Percentiles rank a stretch among this genome's conserved stretches.
Conservation (phyloP, 2,113 vertebrate species). For the Dermatemys mawii region DNA sequence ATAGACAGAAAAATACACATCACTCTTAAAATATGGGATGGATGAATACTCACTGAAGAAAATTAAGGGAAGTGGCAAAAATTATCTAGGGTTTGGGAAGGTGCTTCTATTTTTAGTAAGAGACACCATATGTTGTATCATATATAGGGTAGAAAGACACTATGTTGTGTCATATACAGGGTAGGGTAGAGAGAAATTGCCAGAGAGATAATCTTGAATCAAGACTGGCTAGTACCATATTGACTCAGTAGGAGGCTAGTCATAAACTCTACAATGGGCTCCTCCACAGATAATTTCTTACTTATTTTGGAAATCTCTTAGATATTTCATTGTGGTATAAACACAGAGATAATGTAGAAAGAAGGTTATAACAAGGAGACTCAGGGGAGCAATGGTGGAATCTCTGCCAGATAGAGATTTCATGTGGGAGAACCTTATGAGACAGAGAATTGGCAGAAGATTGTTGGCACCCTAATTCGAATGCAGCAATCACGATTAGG, state of each 20-base stretch:
- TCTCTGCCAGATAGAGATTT: neutral
- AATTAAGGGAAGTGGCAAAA: neutral
- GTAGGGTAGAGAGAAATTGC: neutral
- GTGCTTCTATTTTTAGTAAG: neutral
- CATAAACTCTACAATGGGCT: neutral
- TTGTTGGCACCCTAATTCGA: fast-evolving
- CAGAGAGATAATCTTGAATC: neutral
- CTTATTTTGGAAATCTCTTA: neutral
- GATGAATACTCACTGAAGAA: neutral
- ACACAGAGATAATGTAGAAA: neutral
- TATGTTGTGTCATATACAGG: too few relatives aligned
- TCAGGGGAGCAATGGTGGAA: neutral
- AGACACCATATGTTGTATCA: neutral
- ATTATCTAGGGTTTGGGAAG: neutral
- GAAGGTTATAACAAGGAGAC: neutral
- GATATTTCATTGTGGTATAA: too few relatives aligned
- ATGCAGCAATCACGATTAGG: neutral
- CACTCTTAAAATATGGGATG: neutral
- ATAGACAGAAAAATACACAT: neutral
- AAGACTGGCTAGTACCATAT: neutral
- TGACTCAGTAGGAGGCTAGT: neutral
- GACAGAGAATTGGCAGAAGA: neutral
- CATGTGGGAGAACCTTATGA: neutral
- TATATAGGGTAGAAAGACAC: too few relatives aligned
- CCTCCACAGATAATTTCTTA: neutral